Percentiles rank a stretch among this genome's conserved stretches.
Conservation (phyloP, 2,888 invertebrate species). For the Galerucella pusilla region DNA sequence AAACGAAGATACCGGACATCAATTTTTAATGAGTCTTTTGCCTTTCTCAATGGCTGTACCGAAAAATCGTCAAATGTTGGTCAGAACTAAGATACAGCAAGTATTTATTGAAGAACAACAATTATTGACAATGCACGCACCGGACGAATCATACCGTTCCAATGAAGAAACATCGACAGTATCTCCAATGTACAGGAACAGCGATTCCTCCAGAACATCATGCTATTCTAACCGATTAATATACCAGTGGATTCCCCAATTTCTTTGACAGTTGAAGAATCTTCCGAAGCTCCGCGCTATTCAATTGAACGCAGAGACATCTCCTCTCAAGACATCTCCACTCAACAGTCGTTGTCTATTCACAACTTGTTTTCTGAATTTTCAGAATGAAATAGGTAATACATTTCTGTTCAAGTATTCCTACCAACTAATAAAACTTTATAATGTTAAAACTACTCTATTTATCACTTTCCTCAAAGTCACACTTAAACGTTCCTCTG, state of each 20-base stretch:
- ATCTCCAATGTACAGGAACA: constrained; percentile 11
- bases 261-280: neutral
- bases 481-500: too few relatives aligned
- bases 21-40: constrained; percentile 38
- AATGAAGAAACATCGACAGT: neutral
- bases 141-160: neutral
- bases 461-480: too few relatives aligned
- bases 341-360: constrained; percentile 10
- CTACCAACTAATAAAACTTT: too few relatives aligned
- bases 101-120: constrained; percentile 38
- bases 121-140: constrained; percentile 7
- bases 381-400: constrained; percentile 6
- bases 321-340: neutral
- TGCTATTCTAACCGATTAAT: neutral
- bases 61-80: constrained; percentile 27
- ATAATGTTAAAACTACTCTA: too few relatives aligned
- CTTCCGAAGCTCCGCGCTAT: neutral
- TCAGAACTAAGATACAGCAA: constrained; percentile 39
- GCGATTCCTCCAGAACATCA: constrained; percentile 17
- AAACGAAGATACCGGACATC: constrained; percentile 28
- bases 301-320: neutral
- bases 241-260: neutral
- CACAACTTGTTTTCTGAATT: constrained; percentile 8
- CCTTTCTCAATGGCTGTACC: constrained; percentile 35
- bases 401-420: neutral